Base-by-base conservation (phyloP, 2,888 invertebrate genomes). In the Cryptophagus acutangulus region DNA sequence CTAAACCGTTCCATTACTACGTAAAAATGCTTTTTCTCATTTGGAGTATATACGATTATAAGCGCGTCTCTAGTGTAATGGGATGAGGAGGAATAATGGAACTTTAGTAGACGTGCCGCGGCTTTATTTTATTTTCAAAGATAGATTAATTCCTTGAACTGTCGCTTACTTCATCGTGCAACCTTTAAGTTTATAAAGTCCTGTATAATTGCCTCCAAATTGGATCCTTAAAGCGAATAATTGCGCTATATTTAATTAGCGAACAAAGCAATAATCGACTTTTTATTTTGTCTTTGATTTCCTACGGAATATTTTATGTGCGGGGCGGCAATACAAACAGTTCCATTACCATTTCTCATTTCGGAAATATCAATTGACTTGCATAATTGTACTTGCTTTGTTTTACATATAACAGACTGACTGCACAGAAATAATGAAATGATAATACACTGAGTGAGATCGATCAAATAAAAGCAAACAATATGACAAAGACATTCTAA, bases 41-140 rank as follows among this genome's bases (percentile, higher is more conserved):
- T 45, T 43, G 37, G 38, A 48, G 40, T 40, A n/a, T n/a, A n/a
- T n/a, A 38, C 48, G 54, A 54, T 54, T 54, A 52, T 50, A 51
- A 48, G 48, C 43, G 37, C 45, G 48, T 56, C 52, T 51, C 52
- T 41, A 46, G 54, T 48, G 53, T 54, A 56, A 56, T 51, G 51
- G 50, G 52, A 57, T 47, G 48, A 50, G 57, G n/a, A n/a, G n/a
- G 45, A 52, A 57, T 56, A 57, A 58, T 57, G 51, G 52, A 47
- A 52, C 47, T 45, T 49, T 46, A 43, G 45, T 46, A 49, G 46
- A 45, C 43, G 46, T 49, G 40, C 45, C 39, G 40, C 38, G 46
- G 44, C 46, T 45, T 50, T 46, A 46, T 51, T 54, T 54, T 51
- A 54, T 54, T 52, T 51, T 48, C 43, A 41, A 40, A 48, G 52